Conservation (phyloP, 2,888 invertebrate genomes). For the Hecatera dysodea region DNA sequence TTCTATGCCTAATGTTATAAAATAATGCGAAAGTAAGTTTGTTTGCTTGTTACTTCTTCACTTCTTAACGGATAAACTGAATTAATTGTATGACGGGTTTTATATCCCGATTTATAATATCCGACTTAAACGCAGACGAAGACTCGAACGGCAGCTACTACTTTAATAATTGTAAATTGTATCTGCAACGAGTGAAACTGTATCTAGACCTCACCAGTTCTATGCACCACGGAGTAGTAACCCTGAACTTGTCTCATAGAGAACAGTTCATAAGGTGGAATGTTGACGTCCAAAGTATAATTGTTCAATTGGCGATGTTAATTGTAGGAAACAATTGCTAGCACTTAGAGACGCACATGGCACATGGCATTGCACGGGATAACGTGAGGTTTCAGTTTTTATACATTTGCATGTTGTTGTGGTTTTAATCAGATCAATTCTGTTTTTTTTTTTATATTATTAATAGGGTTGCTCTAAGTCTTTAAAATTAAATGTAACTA, state of each 20-base stretch:
- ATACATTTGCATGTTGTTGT: neutral
- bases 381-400: slow-evolving; percentile 7
- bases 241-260: slow-evolving; percentile 56
- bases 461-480: no score
- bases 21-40: no score
- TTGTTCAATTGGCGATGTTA: slow-evolving; percentile 54
- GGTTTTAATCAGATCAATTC: neutral
- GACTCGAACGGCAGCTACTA: no score
- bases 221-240: slow-evolving; percentile 12
- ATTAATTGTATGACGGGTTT: no score
- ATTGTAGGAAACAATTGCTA: slow-evolving; percentile 59
- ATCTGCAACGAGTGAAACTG: neutral
- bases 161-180: neutral
- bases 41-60: no score
- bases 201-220: slow-evolving; percentile 12
- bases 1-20: no score
- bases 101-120: no score
- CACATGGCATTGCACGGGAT: slow-evolving; percentile 43
- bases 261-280: slow-evolving; percentile 35
- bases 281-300: slow-evolving; percentile 56
- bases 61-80: no score
- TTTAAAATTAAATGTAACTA: no score
- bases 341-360: slow-evolving; percentile 43
- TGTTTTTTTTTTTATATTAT: neutral
- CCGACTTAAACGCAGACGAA: no score